phyloP scores from a whole-genome alignment of 2,797 vertebrate genomes.

The Nyctibius grandis region DNA sequence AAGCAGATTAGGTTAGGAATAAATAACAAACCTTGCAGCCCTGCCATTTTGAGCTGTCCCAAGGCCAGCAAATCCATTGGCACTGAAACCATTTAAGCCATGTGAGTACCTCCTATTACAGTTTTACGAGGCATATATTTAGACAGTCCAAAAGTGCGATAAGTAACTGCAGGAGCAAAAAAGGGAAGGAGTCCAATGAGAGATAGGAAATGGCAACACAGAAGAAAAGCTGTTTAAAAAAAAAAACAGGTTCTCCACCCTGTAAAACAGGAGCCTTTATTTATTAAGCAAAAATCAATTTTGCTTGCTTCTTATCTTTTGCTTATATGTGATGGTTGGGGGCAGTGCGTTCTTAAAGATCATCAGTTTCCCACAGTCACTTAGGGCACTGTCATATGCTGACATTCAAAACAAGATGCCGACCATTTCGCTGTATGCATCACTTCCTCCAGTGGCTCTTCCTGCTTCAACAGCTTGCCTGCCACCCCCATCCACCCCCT shows the following conservation, averaged over 20 bases:
- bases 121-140: not conserved
- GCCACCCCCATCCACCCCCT: slow-evolving; percentile 33
- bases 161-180: not conserved
- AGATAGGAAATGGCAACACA: not conserved
- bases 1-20: not conserved
- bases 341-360: not conserved
- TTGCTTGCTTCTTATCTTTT: not conserved
- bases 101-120: not conserved
- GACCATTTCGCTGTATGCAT: slow-evolving; percentile 71
- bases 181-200: not conserved
- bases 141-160: not conserved
- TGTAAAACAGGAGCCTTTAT: not conserved
- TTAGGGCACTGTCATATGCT: not conserved
- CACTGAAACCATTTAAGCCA: not conserved
- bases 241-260: not conserved
- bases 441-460: slow-evolving; percentile 84
- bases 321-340: not conserved
- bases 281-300: not conserved
- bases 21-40: not conserved
- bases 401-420: slow-evolving; percentile 53
- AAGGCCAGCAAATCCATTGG: not conserved
- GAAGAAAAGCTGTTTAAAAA: not conserved
- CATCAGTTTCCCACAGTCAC: not conserved
- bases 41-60: not conserved
- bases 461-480: slow-evolving; percentile 74